Percentiles rank a stretch among this genome's conserved stretches.
These are phyloP conservation scores for Leptopilina boulardi DNA, from an alignment of 1,140 invertebrate genomes.

Conservation along the genomic window DNA sequence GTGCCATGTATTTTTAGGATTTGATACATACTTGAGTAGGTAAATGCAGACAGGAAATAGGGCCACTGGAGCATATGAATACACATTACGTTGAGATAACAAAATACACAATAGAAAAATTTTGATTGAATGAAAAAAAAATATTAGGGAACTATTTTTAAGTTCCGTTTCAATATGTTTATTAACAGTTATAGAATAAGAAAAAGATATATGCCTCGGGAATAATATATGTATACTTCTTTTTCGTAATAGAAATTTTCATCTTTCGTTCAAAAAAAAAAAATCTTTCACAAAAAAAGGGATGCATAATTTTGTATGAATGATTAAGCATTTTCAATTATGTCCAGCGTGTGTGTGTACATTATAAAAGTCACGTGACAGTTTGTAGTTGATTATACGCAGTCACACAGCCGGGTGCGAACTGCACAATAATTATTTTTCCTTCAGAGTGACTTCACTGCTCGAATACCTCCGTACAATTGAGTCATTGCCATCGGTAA, in stretches of 20 bases:
- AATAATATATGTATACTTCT: too few species aligned
- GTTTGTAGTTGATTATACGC: conserved; percentile 29
- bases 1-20: conserved; percentile 56
- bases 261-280: too few species aligned
- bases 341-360: conserved; percentile 7
- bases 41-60: conserved; percentile 16
- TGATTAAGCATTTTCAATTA: conserved; percentile 3
- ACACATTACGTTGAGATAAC: conserved; percentile 28
- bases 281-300: too few species aligned
- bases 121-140: background rate
- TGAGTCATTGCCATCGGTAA: conserved; percentile 46
- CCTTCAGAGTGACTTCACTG: conserved; percentile 68
- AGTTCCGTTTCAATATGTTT: background rate
- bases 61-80: conserved; percentile 7
- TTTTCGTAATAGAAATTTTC: too few species aligned
- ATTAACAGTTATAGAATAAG: background rate
- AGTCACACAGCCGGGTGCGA: conserved; percentile 48
- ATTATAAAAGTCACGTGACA: conserved; percentile 16
- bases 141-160: background rate
- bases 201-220: too few species aligned
- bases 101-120: background rate
- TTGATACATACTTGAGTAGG: background rate
- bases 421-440: conserved; percentile 69
- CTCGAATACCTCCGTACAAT: conserved; percentile 70
- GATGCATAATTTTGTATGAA: background rate